phyloP scores from a whole-genome alignment of 2,797 vertebrate genomes.

The Mus minutoides region DNA sequence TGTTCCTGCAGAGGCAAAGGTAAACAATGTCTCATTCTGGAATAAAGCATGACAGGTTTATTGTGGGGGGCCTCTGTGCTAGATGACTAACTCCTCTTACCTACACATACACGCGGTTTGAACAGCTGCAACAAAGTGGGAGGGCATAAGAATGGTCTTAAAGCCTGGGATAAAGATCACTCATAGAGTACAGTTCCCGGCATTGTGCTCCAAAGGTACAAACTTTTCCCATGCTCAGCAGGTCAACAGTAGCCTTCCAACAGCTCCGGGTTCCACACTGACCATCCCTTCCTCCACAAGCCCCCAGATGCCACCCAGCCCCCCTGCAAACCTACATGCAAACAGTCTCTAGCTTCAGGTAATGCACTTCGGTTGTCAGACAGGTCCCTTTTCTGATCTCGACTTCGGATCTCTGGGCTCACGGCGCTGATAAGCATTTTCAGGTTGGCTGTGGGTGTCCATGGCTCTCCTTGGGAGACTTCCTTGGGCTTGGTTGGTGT shows the following conservation, averaged over 20 bases:
- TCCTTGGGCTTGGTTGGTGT: constrained; percentile 94
- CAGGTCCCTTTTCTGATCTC: constrained; percentile 91
- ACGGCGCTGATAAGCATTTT: constrained; percentile 98
- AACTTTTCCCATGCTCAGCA: background rate
- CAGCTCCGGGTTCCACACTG: background rate
- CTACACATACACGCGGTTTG: background rate
- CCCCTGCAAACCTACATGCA: constrained; percentile 86
- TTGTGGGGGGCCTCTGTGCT: background rate
- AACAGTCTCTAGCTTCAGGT: constrained; percentile 84
- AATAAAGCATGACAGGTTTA: constrained; percentile 48
- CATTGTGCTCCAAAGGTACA: background rate
- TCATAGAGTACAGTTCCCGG: background rate
- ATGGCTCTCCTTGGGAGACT: constrained; percentile 91
- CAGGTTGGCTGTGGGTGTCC: constrained; percentile 97
- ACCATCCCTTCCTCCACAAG: background rate
- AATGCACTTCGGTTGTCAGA: constrained; percentile 83
- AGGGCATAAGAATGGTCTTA: background rate
- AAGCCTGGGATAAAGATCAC: constrained; percentile 14
- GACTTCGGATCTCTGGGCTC: constrained; percentile 96
- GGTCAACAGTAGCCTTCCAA: background rate
- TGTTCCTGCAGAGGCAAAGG: constrained; percentile 87
- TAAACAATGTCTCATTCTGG: background rate
- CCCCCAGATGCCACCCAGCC: background rate
- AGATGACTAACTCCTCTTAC: constrained; percentile 15
- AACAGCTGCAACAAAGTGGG: constrained; percentile 31